A percentile compares a stretch with the other conserved stretches of the same genome.
phyloP scores from a whole-genome alignment of 1,140 invertebrate genomes.

The Zophobas morio region DNA sequence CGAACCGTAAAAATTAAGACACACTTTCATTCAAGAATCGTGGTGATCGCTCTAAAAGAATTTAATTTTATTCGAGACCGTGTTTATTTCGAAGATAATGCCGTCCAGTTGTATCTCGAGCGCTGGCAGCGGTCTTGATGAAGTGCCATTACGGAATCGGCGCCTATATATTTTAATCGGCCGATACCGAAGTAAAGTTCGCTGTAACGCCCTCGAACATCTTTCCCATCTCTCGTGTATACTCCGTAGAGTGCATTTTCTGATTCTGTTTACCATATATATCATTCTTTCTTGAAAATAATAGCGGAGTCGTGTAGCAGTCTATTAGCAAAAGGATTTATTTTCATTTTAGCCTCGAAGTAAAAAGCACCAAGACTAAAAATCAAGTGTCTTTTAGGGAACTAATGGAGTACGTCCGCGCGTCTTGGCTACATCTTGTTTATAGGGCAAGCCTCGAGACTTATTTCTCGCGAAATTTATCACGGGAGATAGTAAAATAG shows the following conservation, averaged over 20 bases:
- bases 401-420: slow-evolving; percentile 33
- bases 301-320: slow-evolving; percentile 71
- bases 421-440: slow-evolving; percentile 19
- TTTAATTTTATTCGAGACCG: too few species aligned
- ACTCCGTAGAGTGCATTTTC: slow-evolving; percentile 67
- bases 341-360: slow-evolving; percentile 66
- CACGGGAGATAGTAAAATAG: slow-evolving; percentile 24
- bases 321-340: slow-evolving; percentile 71
- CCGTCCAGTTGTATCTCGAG: background rate
- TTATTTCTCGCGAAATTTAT: slow-evolving; percentile 12
- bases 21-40: too few species aligned
- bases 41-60: too few species aligned
- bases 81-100: too few species aligned
- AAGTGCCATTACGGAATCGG: slow-evolving; percentile 54
- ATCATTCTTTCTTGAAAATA: slow-evolving; percentile 69
- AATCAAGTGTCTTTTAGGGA: slow-evolving; percentile 41
- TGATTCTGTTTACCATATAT: slow-evolving; percentile 69
- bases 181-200: slow-evolving; percentile 58
- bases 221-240: slow-evolving; percentile 54
- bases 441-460: background rate
- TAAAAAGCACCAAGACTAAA: slow-evolving; percentile 38
- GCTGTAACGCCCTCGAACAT: slow-evolving; percentile 56
- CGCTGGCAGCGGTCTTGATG: slow-evolving; percentile 51
- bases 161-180: slow-evolving; percentile 59
- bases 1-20: too few species aligned